phyloP scores from a whole-genome alignment of 2,113 vertebrate species.

The Ptyas mucosa region DNA sequence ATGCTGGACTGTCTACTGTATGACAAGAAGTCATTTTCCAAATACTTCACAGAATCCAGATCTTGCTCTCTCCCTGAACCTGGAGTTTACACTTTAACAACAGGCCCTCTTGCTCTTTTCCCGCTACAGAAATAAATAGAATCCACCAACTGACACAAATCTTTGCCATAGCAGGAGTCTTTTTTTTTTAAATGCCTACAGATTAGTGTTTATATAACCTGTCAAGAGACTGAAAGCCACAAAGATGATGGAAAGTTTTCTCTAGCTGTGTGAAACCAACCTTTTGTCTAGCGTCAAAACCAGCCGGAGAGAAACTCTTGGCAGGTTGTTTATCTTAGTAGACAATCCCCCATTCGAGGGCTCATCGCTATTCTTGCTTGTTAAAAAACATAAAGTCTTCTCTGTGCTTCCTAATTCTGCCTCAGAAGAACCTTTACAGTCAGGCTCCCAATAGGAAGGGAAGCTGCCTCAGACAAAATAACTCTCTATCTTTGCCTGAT shows the following conservation, averaged over 20 bases:
- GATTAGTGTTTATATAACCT: conserved; percentile 48
- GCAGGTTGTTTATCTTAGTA: conserved; percentile 49
- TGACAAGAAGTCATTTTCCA: conserved; percentile 52
- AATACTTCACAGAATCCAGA: conserved; percentile 54
- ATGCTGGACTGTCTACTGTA: conserved; percentile 34
- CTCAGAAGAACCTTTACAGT: background rate
- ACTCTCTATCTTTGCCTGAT: conserved; percentile 42
- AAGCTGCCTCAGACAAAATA: conserved; percentile 42
- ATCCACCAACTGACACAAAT: conserved; percentile 42
- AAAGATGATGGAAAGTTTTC: conserved; percentile 41
- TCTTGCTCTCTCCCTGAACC: conserved; percentile 8
- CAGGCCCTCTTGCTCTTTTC: conserved; percentile 19
- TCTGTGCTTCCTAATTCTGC: conserved; percentile 28
- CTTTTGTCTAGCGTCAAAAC: conserved; percentile 25
- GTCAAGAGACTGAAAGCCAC: conserved; percentile 54
- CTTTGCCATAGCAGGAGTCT: conserved; percentile 33
- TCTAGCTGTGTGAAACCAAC: conserved; percentile 36
- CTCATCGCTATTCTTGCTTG: conserved; percentile 3
- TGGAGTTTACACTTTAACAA: conserved; percentile 45
- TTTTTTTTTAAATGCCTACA: conserved; percentile 36
- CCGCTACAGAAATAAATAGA: conserved; percentile 41
- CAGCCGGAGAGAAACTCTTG: background rate
- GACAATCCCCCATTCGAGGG: conserved; percentile 44
- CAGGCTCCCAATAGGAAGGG: conserved; percentile 21
- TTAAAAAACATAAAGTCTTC: conserved; percentile 40